A percentile compares a stretch with the other conserved stretches of the same genome.
Conservation (phyloP, 2,797 vertebrate species). For the Podarcis lilfordi region DNA sequence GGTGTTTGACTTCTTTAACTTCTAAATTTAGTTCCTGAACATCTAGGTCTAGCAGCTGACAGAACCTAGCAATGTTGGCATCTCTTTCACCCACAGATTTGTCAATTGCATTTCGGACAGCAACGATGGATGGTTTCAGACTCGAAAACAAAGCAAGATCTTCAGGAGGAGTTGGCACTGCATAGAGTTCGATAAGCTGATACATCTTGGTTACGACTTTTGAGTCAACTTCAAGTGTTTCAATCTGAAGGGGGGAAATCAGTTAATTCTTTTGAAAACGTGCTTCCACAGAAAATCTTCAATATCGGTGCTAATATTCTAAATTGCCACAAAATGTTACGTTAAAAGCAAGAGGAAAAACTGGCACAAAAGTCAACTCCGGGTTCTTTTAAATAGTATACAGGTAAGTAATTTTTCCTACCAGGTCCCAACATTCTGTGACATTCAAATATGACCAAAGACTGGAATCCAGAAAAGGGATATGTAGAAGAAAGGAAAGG, state of each 20-base stretch:
- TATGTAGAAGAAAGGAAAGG: neutral
- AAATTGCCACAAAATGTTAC: neutral
- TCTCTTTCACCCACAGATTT: constrained; percentile 76
- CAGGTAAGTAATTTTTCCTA: neutral
- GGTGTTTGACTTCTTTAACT: constrained; percentile 75
- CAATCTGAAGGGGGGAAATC: constrained; percentile 73
- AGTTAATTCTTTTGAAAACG: neutral
- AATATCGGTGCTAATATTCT: neutral
- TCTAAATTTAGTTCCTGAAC: constrained; percentile 80
- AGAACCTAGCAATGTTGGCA: constrained; percentile 78
- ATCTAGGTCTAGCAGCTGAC: constrained; percentile 79
- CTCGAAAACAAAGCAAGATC: constrained; percentile 83
- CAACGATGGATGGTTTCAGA: constrained; percentile 77
- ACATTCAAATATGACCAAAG: neutral
- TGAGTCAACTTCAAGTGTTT: constrained; percentile 78
- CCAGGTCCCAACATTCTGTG: neutral
- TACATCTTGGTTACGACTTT: constrained; percentile 84
- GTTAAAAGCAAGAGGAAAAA: neutral
- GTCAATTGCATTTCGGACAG: constrained; percentile 77
- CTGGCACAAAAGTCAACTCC: neutral
- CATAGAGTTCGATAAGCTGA: constrained; percentile 82
- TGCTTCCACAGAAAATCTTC: neutral
- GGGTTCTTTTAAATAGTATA: neutral
- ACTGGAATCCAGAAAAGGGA: neutral
- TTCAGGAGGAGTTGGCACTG: constrained; percentile 81